These are phyloP conservation scores for Zaprionus ornatus DNA, from an alignment of 1,140 invertebrate genomes.

Conservation along the genomic window DNA sequence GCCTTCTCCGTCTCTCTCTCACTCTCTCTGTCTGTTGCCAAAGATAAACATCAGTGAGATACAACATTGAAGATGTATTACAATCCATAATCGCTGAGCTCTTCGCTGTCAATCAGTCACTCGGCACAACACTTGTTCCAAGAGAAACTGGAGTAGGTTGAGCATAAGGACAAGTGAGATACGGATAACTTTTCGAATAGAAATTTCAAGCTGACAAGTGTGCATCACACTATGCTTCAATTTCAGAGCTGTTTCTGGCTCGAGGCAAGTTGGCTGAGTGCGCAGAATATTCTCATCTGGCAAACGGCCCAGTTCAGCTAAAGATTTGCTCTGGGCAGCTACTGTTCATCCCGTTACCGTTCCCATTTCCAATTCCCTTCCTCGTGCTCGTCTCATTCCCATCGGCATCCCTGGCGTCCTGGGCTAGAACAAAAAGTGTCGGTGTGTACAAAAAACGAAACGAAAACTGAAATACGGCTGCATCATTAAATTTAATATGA, in stretches of 20 bases:
- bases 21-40: not conserved
- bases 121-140: slow-evolving; percentile 6
- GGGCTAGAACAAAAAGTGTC: slow-evolving; percentile 63
- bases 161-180: slow-evolving; percentile 23
- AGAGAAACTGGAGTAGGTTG: not conserved
- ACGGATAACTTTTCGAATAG: slow-evolving; percentile 71
- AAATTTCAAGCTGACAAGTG: slow-evolving; percentile 63
- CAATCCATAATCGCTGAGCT: slow-evolving; percentile 72
- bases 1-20: not conserved
- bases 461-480: slow-evolving; percentile 84
- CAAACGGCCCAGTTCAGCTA: slow-evolving; percentile 26
- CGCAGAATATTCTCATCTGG: not conserved
- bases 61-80: slow-evolving; percentile 64
- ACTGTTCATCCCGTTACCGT: slow-evolving; percentile 47
- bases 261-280: slow-evolving; percentile 17
- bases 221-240: slow-evolving; percentile 52
- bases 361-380: slow-evolving; percentile 17
- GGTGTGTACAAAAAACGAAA: slow-evolving; percentile 63
- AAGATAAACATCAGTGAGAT: slow-evolving; percentile 53
- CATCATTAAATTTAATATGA: slow-evolving; percentile 85
- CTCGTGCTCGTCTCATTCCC: not conserved
- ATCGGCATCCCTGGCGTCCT: not conserved
- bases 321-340: slow-evolving; percentile 66
- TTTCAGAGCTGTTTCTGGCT: slow-evolving; percentile 25
- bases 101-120: slow-evolving; percentile 67